These are phyloP conservation scores for Trissonchulus latispiculum DNA, from an alignment of 2,888 invertebrate species.

Conservation along the genomic window DNA sequence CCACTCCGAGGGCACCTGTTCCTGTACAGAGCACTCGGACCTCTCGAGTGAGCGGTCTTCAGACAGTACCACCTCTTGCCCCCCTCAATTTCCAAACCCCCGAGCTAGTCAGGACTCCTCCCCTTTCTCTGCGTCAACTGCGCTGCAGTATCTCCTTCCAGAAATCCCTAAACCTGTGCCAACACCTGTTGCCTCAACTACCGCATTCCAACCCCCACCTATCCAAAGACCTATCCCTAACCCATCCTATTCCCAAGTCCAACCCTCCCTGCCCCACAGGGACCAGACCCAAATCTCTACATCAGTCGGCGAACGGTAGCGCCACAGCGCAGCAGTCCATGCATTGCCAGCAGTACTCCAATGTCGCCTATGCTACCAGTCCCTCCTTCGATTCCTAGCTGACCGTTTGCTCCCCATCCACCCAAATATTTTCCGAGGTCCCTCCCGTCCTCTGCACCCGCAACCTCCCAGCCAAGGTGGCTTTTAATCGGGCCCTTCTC, in stretches of 20 bases:
- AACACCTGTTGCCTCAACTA: not conserved
- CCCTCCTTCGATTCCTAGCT: not conserved
- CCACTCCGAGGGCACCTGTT: not conserved
- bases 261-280: no score
- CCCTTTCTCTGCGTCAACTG: not conserved
- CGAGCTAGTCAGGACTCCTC: not conserved
- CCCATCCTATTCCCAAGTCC: no score
- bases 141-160: not conserved
- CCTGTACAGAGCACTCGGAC: not conserved
- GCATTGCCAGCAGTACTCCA: not conserved
- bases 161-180: not conserved
- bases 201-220: no score
- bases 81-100: not conserved
- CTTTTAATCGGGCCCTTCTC: not conserved
- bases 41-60: not conserved
- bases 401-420: not conserved
- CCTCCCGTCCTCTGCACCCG: not conserved
- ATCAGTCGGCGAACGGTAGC: not conserved
- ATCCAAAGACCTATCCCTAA: not conserved
- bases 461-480: not conserved
- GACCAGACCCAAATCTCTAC: no score
- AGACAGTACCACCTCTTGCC: not conserved
- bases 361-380: not conserved
- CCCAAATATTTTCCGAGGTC: no score
- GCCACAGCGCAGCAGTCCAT: not conserved